A percentile compares a stretch with the other conserved stretches of the same genome.
These are phyloP conservation scores for Choloepus didactylus DNA, from an alignment of 2,797 vertebrate genomes.

Conservation along the genomic window DNA sequence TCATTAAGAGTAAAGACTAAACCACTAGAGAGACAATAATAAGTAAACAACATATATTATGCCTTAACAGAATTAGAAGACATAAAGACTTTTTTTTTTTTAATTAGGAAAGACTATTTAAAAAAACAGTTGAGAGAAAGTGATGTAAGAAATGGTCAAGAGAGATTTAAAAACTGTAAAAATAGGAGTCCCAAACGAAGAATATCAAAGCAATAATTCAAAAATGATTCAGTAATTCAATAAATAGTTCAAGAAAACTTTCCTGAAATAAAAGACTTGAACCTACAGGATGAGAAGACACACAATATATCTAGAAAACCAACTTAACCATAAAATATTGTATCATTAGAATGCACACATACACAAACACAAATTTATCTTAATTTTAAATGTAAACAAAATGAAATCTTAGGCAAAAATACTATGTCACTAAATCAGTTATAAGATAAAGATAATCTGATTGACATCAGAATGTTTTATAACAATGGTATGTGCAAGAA, in stretches of 20 bases:
- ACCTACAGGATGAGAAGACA: neutral
- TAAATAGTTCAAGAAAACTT: neutral
- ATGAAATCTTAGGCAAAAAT: neutral
- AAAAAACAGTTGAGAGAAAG: neutral
- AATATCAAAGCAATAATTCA: neutral
- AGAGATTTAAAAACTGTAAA: neutral
- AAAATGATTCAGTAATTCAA: neutral
- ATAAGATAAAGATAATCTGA: neutral
- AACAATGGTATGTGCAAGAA: neutral
- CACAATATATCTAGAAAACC: neutral
- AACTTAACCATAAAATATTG: neutral
- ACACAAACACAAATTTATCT: too few species aligned
- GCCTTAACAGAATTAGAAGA: neutral
- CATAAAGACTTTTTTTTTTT: neutral
- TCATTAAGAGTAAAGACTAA: neutral
- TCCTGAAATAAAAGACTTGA: neutral
- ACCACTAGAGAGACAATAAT: neutral
- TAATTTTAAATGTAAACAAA: too few species aligned
- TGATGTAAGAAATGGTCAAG: neutral
- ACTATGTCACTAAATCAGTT: neutral
- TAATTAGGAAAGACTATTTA: neutral
- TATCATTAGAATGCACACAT: neutral
- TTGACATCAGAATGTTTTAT: neutral
- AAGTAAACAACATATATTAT: neutral
- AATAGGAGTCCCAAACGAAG: neutral